These are phyloP conservation scores for Hypsibius dujardini DNA, from an alignment of 1,140 invertebrate genomes.

Conservation along the genomic window DNA sequence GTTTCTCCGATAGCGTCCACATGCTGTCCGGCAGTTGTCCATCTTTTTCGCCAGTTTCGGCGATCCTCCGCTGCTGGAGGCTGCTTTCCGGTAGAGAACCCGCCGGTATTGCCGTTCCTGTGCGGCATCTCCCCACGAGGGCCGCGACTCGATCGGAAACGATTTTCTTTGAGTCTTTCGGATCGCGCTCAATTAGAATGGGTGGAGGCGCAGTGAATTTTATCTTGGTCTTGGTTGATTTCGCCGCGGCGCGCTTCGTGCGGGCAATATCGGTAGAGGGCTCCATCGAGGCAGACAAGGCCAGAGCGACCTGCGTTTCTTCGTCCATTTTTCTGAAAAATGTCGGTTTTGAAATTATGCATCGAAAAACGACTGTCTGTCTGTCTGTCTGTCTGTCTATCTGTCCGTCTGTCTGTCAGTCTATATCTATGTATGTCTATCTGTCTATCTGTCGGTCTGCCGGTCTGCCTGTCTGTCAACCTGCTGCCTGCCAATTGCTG, in stretches of 20 bases:
- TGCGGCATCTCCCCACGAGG: not conserved
- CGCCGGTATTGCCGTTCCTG: not conserved
- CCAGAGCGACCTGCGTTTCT: conserved; percentile 6
- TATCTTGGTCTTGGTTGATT: not conserved
- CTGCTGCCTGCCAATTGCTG: too few relatives aligned
- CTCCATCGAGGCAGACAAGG: conserved; percentile 1
- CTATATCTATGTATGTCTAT: too few relatives aligned
- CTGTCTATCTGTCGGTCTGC: too few relatives aligned
- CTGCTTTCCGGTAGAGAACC: not conserved
- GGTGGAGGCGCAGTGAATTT: conserved; percentile 1
- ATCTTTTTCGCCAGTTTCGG: too few relatives aligned
- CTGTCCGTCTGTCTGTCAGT: too few relatives aligned
- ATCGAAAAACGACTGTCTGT: too few relatives aligned
- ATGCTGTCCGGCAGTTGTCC: too few relatives aligned
- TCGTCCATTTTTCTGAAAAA: conserved; percentile 3
- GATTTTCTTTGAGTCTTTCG: conserved; percentile 1
- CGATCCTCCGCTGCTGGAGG: not conserved
- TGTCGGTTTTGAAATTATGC: too few relatives aligned
- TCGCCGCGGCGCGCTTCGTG: not conserved
- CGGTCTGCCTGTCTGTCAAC: too few relatives aligned
- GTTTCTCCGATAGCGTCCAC: too few relatives aligned
- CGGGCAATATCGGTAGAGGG: not conserved
- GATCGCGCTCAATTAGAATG: not conserved
- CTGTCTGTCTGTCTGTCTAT: too few relatives aligned
- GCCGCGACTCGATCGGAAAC: not conserved